Percentiles rank a stretch among this genome's conserved stretches.
Conservation (phyloP, 2,113 vertebrate species). For the Phyllopteryx taeniolatus region DNA sequence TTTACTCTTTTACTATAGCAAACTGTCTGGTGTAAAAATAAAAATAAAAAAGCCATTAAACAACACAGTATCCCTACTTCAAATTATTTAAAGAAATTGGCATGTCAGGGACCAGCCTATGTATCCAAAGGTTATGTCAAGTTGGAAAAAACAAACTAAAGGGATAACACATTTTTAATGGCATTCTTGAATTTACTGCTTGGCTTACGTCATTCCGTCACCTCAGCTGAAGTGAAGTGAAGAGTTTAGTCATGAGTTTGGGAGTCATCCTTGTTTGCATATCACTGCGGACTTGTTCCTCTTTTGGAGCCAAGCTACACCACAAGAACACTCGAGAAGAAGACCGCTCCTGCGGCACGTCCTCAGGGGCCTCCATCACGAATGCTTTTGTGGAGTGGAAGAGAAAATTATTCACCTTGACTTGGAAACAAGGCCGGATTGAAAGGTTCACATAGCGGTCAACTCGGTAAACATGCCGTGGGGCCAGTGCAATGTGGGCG, state of each 20-base stretch:
- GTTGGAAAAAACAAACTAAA: background rate
- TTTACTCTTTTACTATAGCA: no score
- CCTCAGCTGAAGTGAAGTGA: slow-evolving; percentile 43
- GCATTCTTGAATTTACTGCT: slow-evolving; percentile 38
- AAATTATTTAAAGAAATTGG: slow-evolving; percentile 23
- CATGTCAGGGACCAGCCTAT: slow-evolving; percentile 20
- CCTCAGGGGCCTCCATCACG: slow-evolving; percentile 59
- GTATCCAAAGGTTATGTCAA: slow-evolving; percentile 30
- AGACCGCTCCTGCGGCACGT: slow-evolving; percentile 47
- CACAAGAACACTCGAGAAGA: slow-evolving; percentile 60
- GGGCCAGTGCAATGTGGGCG: slow-evolving; percentile 31
- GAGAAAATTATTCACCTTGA: slow-evolving; percentile 56
- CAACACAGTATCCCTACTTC: background rate
- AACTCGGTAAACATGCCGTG: slow-evolving; percentile 45
- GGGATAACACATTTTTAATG: background rate
- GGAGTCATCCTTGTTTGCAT: slow-evolving; percentile 43
- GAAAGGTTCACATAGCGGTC: slow-evolving; percentile 68
- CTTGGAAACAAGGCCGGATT: slow-evolving; percentile 50
- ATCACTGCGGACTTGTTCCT: slow-evolving; percentile 35
- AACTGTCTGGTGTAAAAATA: no score
- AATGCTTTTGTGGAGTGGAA: slow-evolving; percentile 67
- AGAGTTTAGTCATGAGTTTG: slow-evolving; percentile 56
- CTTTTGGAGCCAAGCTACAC: slow-evolving; percentile 51
- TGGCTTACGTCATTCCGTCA: background rate
- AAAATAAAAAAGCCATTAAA: no score